Base-by-base conservation (phyloP, 2,888 invertebrate species). In the Leucophora obtusa region DNA sequence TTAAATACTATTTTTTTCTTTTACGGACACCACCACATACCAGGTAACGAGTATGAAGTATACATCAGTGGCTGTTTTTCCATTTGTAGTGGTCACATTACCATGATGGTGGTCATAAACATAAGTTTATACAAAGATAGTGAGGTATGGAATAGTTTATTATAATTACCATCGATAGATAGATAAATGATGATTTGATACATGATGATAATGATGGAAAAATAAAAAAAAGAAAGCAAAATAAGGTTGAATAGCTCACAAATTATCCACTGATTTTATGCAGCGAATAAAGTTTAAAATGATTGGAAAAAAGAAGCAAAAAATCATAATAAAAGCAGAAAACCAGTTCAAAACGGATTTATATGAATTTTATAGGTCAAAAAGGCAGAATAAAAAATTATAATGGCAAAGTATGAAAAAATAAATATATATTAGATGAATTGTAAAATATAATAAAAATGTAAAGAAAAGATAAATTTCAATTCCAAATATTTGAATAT, bases 271-370 rank as follows among this genome's bases (percentile, higher is more conserved):
- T 47, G 43, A 47, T 6, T 47, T 47, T 0, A 38, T 38, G 14
- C n/a, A 47, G 6, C n/a, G 43, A n/a, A 38, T 38, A 14, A 47
- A 47, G 6, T n/a, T n/a, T 47, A n/a, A 38, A 47, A 47, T n/a
- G n/a, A 47, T 47, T 47, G n/a, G 43, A n/a, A 47, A 47, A 47
- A 47, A 47, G n/a, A n/a, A 47, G 43, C 43, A n/a, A 47, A 47
- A 47, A 47, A 14, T 5, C 5, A n/a, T 47, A 14, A n/a, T n/a
- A 47, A 47, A 47, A 47, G 43, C 15, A 47, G 43, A 47, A 47
- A 47, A 47, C 43, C 43, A 47, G 43, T 47, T 47, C 43, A 47
- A 47, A n/a, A n/a, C 43, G 43, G 43, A 47, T n/a, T 47, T 47
- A 47, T 6, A n/a, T n/a, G 43, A 47, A n/a, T 47, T 47, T 47